Conservation (phyloP, 2,113 vertebrate genomes). For the Gallinago paraguaiae region DNA sequence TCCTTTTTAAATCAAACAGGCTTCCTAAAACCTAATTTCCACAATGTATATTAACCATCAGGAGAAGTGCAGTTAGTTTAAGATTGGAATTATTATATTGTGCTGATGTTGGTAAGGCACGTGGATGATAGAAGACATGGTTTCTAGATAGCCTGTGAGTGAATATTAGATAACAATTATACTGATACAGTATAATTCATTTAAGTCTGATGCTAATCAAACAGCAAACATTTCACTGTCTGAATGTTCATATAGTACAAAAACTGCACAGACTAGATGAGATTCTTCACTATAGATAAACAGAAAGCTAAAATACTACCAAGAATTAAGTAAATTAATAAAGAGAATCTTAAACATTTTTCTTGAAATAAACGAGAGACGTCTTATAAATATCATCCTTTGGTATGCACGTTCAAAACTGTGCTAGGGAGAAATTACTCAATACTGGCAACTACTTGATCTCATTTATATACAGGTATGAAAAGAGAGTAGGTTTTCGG, state of each 20-base stretch:
- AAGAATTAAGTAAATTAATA: not conserved
- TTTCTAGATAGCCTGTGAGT: not conserved
- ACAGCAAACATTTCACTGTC: not conserved
- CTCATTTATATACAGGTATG: not conserved
- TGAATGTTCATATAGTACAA: not conserved
- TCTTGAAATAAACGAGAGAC: not conserved
- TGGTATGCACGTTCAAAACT: slow-evolving; percentile 19
- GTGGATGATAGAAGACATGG: not conserved
- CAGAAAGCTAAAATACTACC: not conserved
- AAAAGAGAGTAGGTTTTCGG: not conserved
- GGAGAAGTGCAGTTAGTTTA: not conserved
- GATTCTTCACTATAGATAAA: not conserved
- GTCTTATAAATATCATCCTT: slow-evolving; percentile 14
- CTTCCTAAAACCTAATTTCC: not conserved
- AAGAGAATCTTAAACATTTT: not conserved
- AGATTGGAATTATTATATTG: not conserved
- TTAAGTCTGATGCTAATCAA: not conserved
- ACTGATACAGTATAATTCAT: not conserved
- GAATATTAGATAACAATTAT: not conserved
- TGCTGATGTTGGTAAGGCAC: not conserved
- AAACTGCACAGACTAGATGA: not conserved
- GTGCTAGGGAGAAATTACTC: not conserved
- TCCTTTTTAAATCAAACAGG: not conserved
- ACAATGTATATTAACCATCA: not conserved
- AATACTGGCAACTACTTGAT: not conserved